Conservation (phyloP, 2,888 invertebrate species). For the Agrypnus murinus region DNA sequence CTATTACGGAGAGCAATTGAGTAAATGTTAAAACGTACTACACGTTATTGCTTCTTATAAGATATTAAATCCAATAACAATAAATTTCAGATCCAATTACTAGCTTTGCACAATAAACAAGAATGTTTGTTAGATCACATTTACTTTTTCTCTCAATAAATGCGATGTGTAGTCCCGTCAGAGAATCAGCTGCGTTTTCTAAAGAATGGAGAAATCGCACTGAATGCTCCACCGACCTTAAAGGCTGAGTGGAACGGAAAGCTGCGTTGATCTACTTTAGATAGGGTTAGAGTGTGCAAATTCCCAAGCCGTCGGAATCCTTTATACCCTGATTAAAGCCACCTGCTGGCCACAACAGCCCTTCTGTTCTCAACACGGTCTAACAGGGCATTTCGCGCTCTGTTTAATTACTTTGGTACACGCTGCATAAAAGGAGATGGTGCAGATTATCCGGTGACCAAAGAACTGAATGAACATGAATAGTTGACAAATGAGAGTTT, state of each 20-base stretch:
- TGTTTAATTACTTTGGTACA: conserved; percentile 41
- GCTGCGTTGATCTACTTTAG: conserved; percentile 57
- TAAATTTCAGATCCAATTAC: too few relatives aligned
- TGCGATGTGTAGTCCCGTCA: too few relatives aligned
- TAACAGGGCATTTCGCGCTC: conserved; percentile 43
- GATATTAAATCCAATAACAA: too few relatives aligned
- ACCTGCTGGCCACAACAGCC: conserved; percentile 51
- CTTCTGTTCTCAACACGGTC: conserved; percentile 45
- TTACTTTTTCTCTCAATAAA: too few relatives aligned
- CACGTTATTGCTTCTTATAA: too few relatives aligned
- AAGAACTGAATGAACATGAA: conserved; percentile 24
- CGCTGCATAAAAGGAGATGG: conserved; percentile 32
- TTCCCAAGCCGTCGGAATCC: conserved; percentile 55
- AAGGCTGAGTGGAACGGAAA: conserved; percentile 50
- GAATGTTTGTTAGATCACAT: too few relatives aligned
- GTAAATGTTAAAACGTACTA: too few relatives aligned
- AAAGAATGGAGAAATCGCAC: conserved; percentile 35
- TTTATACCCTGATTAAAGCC: conserved; percentile 56
- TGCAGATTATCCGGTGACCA: conserved; percentile 21
- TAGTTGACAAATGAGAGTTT: conserved; percentile 50
- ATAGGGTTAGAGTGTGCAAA: conserved; percentile 57
- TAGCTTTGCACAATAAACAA: too few relatives aligned
- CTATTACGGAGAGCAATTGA: too few relatives aligned
- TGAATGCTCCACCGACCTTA: conserved; percentile 41
- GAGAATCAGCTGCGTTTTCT: neutral